Evolutionary conservation across 1,140 invertebrate species (phyloP), one percentile per base, ranked within the genome.

Genomic region (Chrysopa pallens): DNA sequence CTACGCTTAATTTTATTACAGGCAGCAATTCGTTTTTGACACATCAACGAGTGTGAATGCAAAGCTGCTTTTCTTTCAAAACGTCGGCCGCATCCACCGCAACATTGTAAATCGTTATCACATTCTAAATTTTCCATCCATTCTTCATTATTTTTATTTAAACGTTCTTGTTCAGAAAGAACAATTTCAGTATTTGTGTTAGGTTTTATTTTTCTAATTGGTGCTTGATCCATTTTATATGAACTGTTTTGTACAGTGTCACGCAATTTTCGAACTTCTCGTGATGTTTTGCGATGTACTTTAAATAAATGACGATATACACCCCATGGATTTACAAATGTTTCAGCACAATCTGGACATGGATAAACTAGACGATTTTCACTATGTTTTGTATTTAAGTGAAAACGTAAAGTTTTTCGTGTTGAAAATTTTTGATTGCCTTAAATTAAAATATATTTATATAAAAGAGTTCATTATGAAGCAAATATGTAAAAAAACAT

Each of bases 221-320:
- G 6, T 60, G 60, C 6, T 50, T 69, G 64, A 44, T 71, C 65
- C 55, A 67, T 68, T 46, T 58, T 59, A 43, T 72, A 71, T 6
- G 67, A 63, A 53, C 67, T 74, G 1, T 67, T 60, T 54, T 74
- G 68, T 47, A 78, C 73, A 31, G 69, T 64, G 27, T 65, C 59
- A 40, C 73, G 58, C 15, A 76, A 50, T 42, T 68, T 69, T 44
- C 72, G 57, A 9, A 77, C 68, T 51, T 78, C 72, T 13, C 69
- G 63, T 40, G 67, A 64, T n/a, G 69, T 67, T 62, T 72, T 74
- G 45, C 69, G 67, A 55, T 77, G 73, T 53, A 78, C 70, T 68
- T 77, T 80, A 42, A 70, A 71, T 7, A 81, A 61, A 66, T 82
- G 79, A n/a, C 78, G 64, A 51, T 76, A 76, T 6, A 80, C 78